Percentiles rank a stretch among this genome's conserved stretches.
Evolutionary conservation across 2,888 invertebrate genomes (phyloP).

Genomic region (Gerosis bhagava): DNA sequence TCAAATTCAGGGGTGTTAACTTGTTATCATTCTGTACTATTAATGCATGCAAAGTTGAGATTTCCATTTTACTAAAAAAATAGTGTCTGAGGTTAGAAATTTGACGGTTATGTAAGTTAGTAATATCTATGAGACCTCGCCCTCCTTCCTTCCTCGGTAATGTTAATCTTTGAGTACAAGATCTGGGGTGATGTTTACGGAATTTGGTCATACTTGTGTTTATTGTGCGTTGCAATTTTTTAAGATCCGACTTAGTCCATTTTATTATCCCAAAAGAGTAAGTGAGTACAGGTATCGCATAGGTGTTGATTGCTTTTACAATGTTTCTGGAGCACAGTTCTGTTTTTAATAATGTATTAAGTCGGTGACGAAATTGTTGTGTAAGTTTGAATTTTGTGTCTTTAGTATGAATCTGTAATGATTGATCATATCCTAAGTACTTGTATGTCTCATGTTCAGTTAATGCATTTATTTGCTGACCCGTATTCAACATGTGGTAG

Average conservation of each 20-base stretch:
- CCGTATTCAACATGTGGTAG: not conserved
- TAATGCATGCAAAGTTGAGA: conserved; percentile 14
- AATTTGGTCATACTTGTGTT: conserved; percentile 26
- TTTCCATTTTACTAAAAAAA: conserved; percentile 17
- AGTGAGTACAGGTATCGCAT: conserved; percentile 31
- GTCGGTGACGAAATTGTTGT: not conserved
- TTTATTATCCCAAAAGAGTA: conserved; percentile 36
- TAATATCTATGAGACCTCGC: conserved; percentile 31
- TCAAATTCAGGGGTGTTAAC: conserved; percentile 16
- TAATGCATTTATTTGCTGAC: not conserved
- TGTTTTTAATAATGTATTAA: conserved; percentile 15
- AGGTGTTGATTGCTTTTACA: conserved; percentile 33
- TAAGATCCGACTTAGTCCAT: conserved; percentile 31
- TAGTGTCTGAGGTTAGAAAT: conserved; percentile 28
- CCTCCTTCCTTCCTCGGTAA: conserved; percentile 30
- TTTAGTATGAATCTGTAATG: not conserved
- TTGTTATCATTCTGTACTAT: conserved; percentile 9
- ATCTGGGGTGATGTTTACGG: conserved; percentile 33
- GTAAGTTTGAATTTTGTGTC: not conserved
- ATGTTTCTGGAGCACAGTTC: conserved; percentile 27
- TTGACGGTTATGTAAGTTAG: conserved; percentile 31
- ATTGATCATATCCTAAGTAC: not conserved
- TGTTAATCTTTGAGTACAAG: conserved; percentile 29
- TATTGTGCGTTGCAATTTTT: conserved; percentile 27
- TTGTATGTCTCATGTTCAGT: not conserved